Conservation (phyloP, 1,140 invertebrate species). For the Pseudachorutes palmiensis region DNA sequence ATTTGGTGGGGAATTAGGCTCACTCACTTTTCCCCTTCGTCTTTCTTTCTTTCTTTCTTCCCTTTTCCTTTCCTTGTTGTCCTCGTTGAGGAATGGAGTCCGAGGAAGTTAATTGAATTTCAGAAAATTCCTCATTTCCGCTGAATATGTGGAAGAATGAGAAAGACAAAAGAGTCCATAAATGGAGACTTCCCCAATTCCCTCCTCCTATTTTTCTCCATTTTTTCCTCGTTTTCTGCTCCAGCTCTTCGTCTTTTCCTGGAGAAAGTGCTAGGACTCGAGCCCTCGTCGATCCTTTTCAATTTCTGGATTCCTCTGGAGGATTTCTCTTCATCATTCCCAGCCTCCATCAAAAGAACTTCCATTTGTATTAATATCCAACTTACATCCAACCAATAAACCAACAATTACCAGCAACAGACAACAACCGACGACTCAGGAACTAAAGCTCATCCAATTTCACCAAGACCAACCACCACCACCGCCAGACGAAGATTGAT, state of each 20-base stretch:
- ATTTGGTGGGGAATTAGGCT: not conserved
- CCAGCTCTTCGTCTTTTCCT: not conserved
- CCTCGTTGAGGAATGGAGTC: not conserved
- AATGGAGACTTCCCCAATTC: not conserved
- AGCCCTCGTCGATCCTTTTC: not conserved
- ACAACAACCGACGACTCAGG: not conserved
- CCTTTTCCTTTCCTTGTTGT: not conserved
- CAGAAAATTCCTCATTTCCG: not conserved
- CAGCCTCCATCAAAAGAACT: not conserved
- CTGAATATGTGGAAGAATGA: not conserved
- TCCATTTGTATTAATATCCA: slow-evolving; percentile 2
- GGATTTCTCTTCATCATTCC: not conserved
- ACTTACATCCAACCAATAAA: not conserved
- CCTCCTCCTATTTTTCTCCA: slow-evolving; percentile 6
- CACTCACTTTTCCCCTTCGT: not conserved
- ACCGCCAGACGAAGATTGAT: not conserved
- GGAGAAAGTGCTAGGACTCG: not conserved
- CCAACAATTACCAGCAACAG: not conserved
- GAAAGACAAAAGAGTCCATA: not conserved
- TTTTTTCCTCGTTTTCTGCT: not conserved
- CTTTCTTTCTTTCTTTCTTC: not conserved
- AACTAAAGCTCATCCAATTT: too few relatives aligned
- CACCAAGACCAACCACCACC: not conserved
- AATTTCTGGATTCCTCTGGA: slow-evolving; percentile 11
- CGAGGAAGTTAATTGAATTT: not conserved